A percentile compares a stretch with the other conserved stretches of the same genome.
These are phyloP conservation scores for Oplegnathus fasciatus DNA, from an alignment of 2,113 vertebrate species.

Conservation along the genomic window DNA sequence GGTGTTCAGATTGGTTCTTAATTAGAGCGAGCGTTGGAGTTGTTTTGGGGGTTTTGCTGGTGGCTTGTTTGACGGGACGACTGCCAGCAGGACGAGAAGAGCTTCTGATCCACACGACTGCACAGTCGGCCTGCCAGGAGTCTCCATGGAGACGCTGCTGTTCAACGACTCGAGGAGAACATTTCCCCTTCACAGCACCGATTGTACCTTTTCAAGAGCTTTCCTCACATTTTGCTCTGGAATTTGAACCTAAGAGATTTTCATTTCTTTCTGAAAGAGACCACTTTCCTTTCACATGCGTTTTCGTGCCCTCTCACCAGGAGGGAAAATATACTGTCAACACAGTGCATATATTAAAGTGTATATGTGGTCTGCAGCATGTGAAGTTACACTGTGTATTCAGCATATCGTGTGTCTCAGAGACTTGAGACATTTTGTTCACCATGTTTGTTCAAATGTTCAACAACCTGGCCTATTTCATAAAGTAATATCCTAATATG, in stretches of 20 bases:
- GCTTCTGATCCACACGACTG: conserved; percentile 42
- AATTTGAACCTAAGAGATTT: conserved; percentile 31
- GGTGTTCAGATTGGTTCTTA: neutral
- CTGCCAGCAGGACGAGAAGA: conserved; percentile 50
- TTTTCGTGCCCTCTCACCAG: neutral
- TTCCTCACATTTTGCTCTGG: conserved; percentile 44
- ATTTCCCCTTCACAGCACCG: conserved; percentile 49
- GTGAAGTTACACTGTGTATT: neutral
- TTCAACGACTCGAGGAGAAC: conserved; percentile 63
- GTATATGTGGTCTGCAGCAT: neutral
- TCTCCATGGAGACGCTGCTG: conserved; percentile 75
- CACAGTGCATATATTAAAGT: neutral
- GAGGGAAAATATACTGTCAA: neutral
- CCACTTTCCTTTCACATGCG: conserved; percentile 2
- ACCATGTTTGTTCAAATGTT: neutral
- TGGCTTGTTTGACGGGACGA: conserved; percentile 24
- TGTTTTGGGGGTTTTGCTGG: conserved; percentile 13
- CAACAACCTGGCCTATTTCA: neutral
- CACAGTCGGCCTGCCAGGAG: conserved; percentile 45
- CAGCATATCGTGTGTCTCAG: neutral
- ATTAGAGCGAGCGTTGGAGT: neutral
- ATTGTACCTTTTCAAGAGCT: conserved; percentile 60
- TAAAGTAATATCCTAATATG: neutral
- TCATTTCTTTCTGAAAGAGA: neutral
- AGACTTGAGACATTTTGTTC: neutral